These are phyloP conservation scores for Oscheius sp. DNA, from an alignment of 2,888 invertebrate genomes.

Conservation along the genomic window DNA sequence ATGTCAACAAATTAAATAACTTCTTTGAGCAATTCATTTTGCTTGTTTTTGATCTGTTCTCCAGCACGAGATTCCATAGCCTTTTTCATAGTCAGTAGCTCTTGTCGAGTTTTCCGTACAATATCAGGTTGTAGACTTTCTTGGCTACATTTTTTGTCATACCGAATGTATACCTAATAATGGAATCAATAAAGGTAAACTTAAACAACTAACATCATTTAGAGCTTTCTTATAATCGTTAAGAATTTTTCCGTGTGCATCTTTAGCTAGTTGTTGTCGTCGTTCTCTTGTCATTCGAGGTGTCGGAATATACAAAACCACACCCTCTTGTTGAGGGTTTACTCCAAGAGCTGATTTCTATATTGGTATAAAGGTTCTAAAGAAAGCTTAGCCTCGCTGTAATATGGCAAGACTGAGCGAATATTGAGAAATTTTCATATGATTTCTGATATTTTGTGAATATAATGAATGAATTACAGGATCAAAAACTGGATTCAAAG, in stretches of 20 bases:
- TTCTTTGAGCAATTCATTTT: constrained; percentile 55
- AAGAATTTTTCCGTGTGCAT: constrained; percentile 80
- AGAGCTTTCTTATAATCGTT: constrained; percentile 67
- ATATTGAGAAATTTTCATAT: too few species aligned
- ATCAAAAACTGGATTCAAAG: constrained; percentile 7
- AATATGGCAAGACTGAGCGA: background rate
- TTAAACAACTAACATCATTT: constrained; percentile 51
- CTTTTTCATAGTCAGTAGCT: constrained; percentile 51
- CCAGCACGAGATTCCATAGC: constrained; percentile 48
- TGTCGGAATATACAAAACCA: constrained; percentile 62
- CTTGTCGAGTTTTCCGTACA: constrained; percentile 45
- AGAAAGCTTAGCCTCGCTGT: too few species aligned
- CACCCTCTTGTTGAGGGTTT: constrained; percentile 68
- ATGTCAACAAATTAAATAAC: constrained; percentile 43
- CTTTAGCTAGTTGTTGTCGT: constrained; percentile 87
- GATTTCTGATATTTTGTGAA: too few species aligned
- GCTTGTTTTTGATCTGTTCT: constrained; percentile 47
- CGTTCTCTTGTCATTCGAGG: constrained; percentile 88
- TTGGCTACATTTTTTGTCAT: constrained; percentile 79
- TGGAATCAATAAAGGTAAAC: background rate
- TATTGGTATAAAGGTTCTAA: background rate
- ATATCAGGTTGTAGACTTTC: constrained; percentile 73
- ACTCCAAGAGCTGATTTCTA: constrained; percentile 32
- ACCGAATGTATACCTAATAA: constrained; percentile 75
- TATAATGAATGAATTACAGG: too few species aligned